phyloP scores from a whole-genome alignment of 1,140 invertebrate genomes.

The Thaumatotibia leucotreta region DNA sequence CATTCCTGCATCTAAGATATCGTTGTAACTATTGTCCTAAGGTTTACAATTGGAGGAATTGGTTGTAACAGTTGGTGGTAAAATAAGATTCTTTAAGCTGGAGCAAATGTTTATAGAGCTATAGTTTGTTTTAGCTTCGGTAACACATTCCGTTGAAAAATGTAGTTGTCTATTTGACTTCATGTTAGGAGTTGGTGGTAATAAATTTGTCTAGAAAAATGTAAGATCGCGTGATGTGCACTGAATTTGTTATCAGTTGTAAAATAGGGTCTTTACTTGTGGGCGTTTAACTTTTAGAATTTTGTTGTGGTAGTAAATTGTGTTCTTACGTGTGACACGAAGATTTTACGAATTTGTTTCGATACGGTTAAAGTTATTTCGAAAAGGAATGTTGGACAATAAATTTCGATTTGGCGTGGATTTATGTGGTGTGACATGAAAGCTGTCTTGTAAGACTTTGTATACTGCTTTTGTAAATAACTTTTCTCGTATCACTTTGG shows the following conservation, averaged over 20 bases:
- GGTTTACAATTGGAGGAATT: background rate
- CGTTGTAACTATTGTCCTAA: background rate
- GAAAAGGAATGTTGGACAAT: background rate
- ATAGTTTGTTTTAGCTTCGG: background rate
- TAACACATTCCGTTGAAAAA: constrained; percentile 11
- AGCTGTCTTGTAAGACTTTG: background rate
- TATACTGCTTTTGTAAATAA: too few species aligned
- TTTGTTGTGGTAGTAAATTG: too few species aligned
- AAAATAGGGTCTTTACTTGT: background rate
- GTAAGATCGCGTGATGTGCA: background rate
- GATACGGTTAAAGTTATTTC: background rate
- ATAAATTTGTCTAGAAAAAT: constrained; percentile 3
- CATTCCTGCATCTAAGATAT: background rate
- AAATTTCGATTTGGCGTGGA: background rate
- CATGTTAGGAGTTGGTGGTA: background rate
- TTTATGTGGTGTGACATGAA: background rate
- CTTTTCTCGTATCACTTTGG: too few species aligned
- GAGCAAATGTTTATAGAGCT: constrained; percentile 2
- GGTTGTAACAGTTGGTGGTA: background rate
- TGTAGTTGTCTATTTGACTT: background rate
- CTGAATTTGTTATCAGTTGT: background rate
- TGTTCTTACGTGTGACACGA: too few species aligned
- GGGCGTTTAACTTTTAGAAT: background rate
- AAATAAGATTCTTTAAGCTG: background rate
- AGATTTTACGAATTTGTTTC: background rate